A percentile compares a stretch with the other conserved stretches of the same genome.
Evolutionary conservation across 2,113 vertebrate species (phyloP).

Genomic region (Dinomys branickii): DNA sequence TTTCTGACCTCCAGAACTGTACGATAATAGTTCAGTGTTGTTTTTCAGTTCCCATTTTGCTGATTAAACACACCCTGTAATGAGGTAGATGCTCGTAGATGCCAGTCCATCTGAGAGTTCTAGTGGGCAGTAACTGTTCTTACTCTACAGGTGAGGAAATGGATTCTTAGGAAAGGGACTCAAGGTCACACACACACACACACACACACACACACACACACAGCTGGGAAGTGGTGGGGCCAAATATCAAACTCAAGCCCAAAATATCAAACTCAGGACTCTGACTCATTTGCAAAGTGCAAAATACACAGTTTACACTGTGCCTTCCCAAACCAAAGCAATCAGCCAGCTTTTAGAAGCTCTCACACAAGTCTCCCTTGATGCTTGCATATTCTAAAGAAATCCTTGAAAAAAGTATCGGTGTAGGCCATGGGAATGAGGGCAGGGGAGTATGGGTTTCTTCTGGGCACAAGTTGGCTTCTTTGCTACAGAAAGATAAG

Average conservation of each 20-base stretch:
- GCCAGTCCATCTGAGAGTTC: not conserved
- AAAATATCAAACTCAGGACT: not conserved
- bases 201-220: not conserved
- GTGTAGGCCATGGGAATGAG: not conserved
- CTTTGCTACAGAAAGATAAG: not conserved
- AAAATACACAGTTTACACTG: not conserved
- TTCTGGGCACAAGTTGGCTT: not conserved
- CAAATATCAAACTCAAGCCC: not conserved
- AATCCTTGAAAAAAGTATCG: not conserved
- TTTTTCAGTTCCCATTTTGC: fast-evolving
- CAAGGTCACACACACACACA: not conserved
- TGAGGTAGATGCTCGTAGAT: no score
- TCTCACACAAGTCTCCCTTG: not conserved
- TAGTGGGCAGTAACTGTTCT: no score
- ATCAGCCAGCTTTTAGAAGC: not conserved
- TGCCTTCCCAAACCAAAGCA: not conserved
- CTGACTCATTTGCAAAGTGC: not conserved
- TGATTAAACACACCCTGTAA: not conserved
- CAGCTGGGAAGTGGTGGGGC: not conserved
- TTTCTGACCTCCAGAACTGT: not conserved
- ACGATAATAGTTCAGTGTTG: not conserved
- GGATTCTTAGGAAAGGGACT: not conserved
- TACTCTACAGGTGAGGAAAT: not conserved
- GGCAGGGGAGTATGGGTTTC: not conserved
- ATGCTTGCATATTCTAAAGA: not conserved